Evolutionary conservation across 2,113 vertebrate species (phyloP), one percentile per base, ranked within the genome.

Genomic region (Heloderma charlesbogerti): DNA sequence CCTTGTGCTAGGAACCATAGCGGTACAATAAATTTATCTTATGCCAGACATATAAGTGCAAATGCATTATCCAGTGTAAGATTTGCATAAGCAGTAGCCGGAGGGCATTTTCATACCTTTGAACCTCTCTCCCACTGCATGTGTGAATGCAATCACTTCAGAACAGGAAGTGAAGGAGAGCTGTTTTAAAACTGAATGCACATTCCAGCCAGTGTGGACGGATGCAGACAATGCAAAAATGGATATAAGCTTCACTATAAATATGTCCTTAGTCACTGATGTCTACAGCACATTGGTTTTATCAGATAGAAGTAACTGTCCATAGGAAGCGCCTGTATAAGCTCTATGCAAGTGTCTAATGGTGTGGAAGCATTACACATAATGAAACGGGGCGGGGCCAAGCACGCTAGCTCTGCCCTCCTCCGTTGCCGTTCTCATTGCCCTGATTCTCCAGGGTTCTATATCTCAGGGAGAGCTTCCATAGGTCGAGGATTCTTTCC

Each of bases 1-100:
- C 69, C 27, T 83, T 86, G 77, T 57, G 43, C 83, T 89, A 34
- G 66, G 91, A 89, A 69, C 88, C 18, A 43, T 84, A 45, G 63
- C 89, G 9, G 27, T 88, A 69, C 27, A 88, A 92, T 83, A 72
- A 91, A 45, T 86, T 51, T 48, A 3, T 69, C 31, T 89, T 25
- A 12, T 77, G 57, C 71, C 54, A 48, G 29, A 57, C 40, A n/a
- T 51, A 84, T 25, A 48, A 84, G 31, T 63, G 31, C 80, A 75
- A 89, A 29, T 48, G 37, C 40, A n/a, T 48, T n/a, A n/a, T 77
- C 71, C 34, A 7, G 0, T 84, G 45, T 45, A 63, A 48, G 51
- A 60, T 75, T 78, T 60, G 29, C 81, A 63, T 74, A 84, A 51
- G 43, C 43, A 67, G 20, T 79, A 67, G 54, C 51, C 1, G 18